Evolutionary conservation across 2,888 invertebrate genomes (phyloP).

Genomic region (Caenorhabditis uteleia): DNA sequence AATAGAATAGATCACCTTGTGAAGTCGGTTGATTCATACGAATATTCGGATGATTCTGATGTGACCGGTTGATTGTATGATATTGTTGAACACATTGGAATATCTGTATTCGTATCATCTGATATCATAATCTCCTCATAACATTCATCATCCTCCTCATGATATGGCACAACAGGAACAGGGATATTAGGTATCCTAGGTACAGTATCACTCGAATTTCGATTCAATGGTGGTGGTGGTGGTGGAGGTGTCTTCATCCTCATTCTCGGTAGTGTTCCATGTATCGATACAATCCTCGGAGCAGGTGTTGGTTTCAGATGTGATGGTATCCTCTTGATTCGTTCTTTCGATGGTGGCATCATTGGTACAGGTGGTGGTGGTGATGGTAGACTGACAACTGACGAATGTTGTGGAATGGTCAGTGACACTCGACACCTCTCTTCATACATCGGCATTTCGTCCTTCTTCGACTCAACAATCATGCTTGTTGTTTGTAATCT

Average conservation of each 20-base stretch:
- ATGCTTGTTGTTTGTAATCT: slow-evolving; percentile 37
- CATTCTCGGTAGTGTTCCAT: slow-evolving; percentile 14
- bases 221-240: slow-evolving; percentile 11
- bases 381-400: slow-evolving; percentile 3
- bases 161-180: slow-evolving; percentile 18
- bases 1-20: slow-evolving; percentile 1
- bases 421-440: slow-evolving; percentile 30
- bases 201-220: too few relatives aligned
- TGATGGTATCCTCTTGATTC: slow-evolving; percentile 23
- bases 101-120: too few relatives aligned
- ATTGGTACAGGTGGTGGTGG: slow-evolving; percentile 34
- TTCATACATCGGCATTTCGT: slow-evolving; percentile 20
- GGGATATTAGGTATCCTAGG: slow-evolving; percentile 39
- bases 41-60: slow-evolving; percentile 15
- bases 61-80: slow-evolving; percentile 7
- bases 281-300: slow-evolving; percentile 10
- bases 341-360: slow-evolving; percentile 28
- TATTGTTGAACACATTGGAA: not conserved
- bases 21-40: slow-evolving; percentile 23
- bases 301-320: slow-evolving; percentile 29
- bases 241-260: slow-evolving; percentile 20
- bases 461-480: slow-evolving; percentile 26
- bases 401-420: slow-evolving; percentile 11
- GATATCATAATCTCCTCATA: slow-evolving; percentile 42
- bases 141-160: slow-evolving; percentile 26